These are phyloP conservation scores for Eolophus roseicapilla DNA, from an alignment of 2,113 vertebrate genomes.

Conservation along the genomic window DNA sequence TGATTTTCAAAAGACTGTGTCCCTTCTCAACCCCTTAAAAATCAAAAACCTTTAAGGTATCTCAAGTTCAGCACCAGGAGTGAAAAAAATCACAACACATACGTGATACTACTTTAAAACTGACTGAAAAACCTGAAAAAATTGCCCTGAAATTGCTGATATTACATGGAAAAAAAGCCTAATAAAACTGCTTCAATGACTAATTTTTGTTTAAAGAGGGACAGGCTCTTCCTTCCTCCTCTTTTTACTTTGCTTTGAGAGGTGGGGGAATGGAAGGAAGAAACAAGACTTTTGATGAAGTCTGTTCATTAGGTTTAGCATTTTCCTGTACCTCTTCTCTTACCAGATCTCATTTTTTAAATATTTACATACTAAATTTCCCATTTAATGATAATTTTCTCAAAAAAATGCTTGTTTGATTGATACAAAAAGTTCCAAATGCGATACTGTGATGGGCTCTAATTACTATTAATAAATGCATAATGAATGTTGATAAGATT, in stretches of 20 bases:
- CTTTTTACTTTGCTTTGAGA: not conserved
- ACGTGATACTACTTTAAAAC: not conserved
- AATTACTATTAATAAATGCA: conserved; percentile 34
- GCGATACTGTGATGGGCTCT: not conserved
- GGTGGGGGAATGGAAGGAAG: not conserved
- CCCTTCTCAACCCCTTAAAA: not conserved
- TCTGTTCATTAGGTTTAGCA: not conserved
- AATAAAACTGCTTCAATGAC: not conserved
- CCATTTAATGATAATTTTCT: not conserved
- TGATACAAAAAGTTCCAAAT: not conserved
- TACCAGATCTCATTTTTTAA: not conserved
- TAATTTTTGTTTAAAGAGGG: not conserved
- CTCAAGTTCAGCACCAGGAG: not conserved
- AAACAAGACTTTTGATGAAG: not conserved
- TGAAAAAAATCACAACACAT: not conserved
- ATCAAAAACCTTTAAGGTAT: not conserved
- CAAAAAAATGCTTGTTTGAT: not conserved
- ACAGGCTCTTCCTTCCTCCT: not conserved
- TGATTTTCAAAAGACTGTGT: not conserved
- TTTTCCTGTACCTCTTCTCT: not conserved
- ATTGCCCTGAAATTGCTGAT: not conserved
- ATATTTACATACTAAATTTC: not conserved
- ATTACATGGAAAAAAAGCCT: not conserved
- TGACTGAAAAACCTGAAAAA: not conserved
- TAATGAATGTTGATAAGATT: conserved; percentile 28